Conservation (phyloP, 2,113 vertebrate species). For the Vombatus ursinus region DNA sequence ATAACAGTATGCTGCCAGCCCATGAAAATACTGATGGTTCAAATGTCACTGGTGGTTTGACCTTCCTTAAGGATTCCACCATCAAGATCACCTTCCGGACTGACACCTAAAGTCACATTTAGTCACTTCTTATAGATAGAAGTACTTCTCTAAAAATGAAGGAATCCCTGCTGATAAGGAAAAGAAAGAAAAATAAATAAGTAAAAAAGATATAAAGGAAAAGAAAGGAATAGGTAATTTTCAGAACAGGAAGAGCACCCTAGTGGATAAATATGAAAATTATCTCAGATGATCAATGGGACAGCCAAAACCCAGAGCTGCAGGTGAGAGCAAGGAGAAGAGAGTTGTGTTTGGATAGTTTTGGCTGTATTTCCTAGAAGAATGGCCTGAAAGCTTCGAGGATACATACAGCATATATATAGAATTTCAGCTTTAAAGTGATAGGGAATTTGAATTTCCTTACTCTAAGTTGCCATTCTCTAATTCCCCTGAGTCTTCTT, state of each 20-base stretch:
- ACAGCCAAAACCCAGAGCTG: conserved; percentile 19
- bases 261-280: conserved; percentile 4
- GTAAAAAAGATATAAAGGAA: too few relatives aligned
- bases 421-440: not conserved
- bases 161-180: not conserved
- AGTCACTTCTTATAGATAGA: not conserved
- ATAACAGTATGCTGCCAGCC: not conserved
- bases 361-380: not conserved
- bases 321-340: not conserved
- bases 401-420: not conserved
- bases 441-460: conserved; percentile 17
- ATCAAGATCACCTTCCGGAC: not conserved
- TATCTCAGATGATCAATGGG: not conserved
- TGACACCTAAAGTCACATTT: not conserved
- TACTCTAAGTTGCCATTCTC: not conserved
- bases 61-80: not conserved
- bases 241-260: not conserved
- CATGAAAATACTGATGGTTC: not conserved
- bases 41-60: not conserved
- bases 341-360: not conserved
- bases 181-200: not conserved
- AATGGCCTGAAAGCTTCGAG: not conserved
- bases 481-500: conserved; percentile 15
- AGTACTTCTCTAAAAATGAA: not conserved
- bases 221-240: not conserved